Evolutionary conservation across 2,797 vertebrate species (phyloP).

Genomic region (Ctenosaura bakeri): DNA sequence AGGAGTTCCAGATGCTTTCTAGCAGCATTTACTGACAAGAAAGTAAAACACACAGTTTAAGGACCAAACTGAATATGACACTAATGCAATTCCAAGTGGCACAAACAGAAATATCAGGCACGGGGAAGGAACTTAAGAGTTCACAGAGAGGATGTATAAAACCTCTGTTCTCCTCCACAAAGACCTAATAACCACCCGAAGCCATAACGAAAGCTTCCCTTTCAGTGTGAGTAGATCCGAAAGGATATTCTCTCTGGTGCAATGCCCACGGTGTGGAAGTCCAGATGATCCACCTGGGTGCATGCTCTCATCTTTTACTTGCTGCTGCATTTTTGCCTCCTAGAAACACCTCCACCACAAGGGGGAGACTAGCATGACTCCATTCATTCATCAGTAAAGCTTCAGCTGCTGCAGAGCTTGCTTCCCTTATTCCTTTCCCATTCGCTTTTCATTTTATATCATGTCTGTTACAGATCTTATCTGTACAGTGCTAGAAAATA

Average conservation of each 20-base stretch:
- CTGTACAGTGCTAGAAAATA: neutral
- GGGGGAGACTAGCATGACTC: neutral
- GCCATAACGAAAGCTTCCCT: no score
- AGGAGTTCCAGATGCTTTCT: conserved; percentile 25
- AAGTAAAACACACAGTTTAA: conserved; percentile 32
- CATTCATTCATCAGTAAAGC: neutral
- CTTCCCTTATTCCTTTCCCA: no score
- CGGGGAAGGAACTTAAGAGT: neutral
- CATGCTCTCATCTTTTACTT: neutral
- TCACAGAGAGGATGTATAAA: no score
- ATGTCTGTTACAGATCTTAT: neutral
- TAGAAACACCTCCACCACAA: neutral
- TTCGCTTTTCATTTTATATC: neutral
- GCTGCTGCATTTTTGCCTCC: neutral
- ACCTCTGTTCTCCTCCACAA: no score
- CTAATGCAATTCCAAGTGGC: no score
- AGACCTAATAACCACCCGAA: no score
- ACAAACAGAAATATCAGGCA: conserved; percentile 1
- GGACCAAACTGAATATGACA: neutral
- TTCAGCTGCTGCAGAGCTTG: neutral
- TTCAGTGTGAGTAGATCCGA: no score
- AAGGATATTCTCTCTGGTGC: neutral
- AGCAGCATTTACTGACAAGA: conserved; percentile 27
- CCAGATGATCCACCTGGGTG: neutral
- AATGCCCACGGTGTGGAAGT: neutral